Conservation (phyloP, 2,888 invertebrate species). For the Hemithea aestivaria region DNA sequence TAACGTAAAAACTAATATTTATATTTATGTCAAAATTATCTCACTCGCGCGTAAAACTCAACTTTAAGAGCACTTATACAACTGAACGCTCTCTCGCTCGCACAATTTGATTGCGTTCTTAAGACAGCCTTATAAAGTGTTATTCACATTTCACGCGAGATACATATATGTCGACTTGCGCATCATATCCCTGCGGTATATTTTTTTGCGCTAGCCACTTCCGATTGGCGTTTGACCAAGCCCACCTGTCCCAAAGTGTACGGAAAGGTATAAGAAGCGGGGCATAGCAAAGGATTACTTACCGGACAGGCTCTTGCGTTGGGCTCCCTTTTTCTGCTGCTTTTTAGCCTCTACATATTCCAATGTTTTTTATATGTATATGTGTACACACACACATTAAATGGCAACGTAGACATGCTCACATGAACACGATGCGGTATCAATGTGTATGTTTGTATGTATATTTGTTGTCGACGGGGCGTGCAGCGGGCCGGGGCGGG, state of each 20-base stretch:
- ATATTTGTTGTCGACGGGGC: slow-evolving; percentile 69
- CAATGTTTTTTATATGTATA: slow-evolving; percentile 43
- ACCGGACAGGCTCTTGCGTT: slow-evolving; percentile 91
- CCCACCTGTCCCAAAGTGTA: slow-evolving; percentile 59
- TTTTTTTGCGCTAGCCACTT: no score
- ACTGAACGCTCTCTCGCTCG: no score
- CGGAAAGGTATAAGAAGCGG: slow-evolving; percentile 52
- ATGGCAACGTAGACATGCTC: slow-evolving; percentile 71
- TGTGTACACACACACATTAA: slow-evolving; percentile 65
- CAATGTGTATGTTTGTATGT: slow-evolving; percentile 60
- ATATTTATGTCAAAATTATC: no score
- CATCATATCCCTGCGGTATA: no score
- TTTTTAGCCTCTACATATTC: slow-evolving; percentile 92
- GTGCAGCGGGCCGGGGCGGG: slow-evolving; percentile 75
- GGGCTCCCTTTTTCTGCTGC: slow-evolving; percentile 88
- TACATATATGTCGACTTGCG: no score
- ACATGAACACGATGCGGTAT: slow-evolving; percentile 72
- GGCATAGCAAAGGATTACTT: slow-evolving; percentile 80
- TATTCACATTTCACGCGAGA: no score
- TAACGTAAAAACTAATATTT: no score
- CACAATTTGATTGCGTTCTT: no score
- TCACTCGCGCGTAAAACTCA: no score
- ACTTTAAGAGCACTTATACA: no score
- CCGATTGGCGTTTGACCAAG: slow-evolving; percentile 29
- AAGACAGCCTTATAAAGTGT: no score